Conservation (phyloP, 2,113 vertebrate genomes). For the Sylvilagus bachmani region DNA sequence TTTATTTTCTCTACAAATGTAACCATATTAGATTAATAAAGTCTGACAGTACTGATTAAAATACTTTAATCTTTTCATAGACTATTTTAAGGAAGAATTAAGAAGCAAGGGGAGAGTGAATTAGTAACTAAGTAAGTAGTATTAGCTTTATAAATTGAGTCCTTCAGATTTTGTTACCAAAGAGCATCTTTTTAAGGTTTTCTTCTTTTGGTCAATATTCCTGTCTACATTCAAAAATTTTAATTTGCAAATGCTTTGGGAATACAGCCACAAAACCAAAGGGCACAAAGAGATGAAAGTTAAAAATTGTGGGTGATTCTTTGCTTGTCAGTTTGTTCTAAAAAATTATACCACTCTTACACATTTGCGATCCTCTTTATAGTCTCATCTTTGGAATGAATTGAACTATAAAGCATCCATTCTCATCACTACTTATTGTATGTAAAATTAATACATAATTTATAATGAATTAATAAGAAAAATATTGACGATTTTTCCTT, state of each 20-base stretch:
- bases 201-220: not conserved
- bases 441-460: not conserved
- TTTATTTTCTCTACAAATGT: not conserved
- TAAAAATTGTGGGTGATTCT: not conserved
- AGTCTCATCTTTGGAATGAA: not conserved
- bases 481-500: not conserved
- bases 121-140: not conserved
- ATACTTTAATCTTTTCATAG: conserved; percentile 3
- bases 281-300: not conserved
- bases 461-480: conserved; percentile 9
- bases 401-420: not conserved
- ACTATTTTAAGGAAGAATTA: conserved; percentile 10
- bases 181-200: not conserved
- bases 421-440: not conserved
- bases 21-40: conserved; percentile 17
- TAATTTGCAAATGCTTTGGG: not conserved
- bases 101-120: not conserved
- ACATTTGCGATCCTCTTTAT: not conserved
- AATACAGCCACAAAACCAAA: not conserved
- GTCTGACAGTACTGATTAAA: not conserved
- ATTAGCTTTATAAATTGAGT: conserved; percentile 17
- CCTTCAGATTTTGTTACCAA: not conserved
- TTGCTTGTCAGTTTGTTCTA: not conserved
- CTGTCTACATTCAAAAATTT: not conserved
- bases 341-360: not conserved